These are phyloP conservation scores for Oenanthe melanoleuca DNA, from an alignment of 2,113 vertebrate genomes.

Conservation along the genomic window DNA sequence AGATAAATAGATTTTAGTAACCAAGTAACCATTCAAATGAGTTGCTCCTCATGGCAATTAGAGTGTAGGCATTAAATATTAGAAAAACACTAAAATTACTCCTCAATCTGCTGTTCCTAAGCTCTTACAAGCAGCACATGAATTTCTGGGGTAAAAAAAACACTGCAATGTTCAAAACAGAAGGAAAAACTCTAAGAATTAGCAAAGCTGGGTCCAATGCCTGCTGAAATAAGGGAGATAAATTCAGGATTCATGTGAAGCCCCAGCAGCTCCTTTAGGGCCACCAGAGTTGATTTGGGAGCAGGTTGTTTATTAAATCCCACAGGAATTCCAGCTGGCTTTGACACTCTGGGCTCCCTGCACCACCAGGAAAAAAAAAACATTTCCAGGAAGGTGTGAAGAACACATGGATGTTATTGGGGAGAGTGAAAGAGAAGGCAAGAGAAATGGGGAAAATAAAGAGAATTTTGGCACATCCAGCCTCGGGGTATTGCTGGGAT, in stretches of 20 bases:
- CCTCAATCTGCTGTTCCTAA: neutral
- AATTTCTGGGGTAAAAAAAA: neutral
- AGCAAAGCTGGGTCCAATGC: neutral
- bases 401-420: neutral
- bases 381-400: neutral
- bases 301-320: neutral
- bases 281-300: neutral
- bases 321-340: neutral
- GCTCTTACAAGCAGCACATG: neutral
- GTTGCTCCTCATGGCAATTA: neutral
- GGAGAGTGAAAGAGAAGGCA: neutral
- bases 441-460: neutral
- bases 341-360: too few species aligned
- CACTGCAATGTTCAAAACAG: neutral
- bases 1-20: neutral
- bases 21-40: neutral
- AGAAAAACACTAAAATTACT: neutral
- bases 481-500: accelerated
- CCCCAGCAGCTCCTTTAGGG: neutral
- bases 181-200: neutral
- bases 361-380: neutral
- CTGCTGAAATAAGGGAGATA: neutral
- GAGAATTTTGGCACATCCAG: neutral
- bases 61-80: neutral
- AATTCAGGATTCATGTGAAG: neutral